Base-by-base conservation (phyloP, 2,888 invertebrate genomes). In the Eubasilissa splendida region DNA sequence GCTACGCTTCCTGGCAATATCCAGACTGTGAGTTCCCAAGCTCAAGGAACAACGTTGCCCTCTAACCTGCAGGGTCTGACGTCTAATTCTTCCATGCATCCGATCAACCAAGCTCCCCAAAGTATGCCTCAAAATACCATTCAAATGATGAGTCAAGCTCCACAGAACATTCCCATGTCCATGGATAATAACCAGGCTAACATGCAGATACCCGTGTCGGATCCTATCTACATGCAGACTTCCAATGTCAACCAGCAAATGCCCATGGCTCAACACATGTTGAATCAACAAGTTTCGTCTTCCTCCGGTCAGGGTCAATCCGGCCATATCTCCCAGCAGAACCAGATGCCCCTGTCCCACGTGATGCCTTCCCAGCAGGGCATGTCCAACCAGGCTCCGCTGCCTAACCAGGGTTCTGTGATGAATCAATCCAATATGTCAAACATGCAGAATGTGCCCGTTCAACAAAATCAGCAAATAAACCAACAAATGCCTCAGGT, bases 1-100 rank as follows among this genome's bases (percentile, higher is more conserved):
- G 88, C 89, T 84, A 89, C 90, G 81, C 85, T 91, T 83, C 89
- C 90, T 83, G 85, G 87, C 79, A 90, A 90, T 85, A 87, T 91
- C 52, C 91, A 90, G 83, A 86, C 88, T 0, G 90, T 90, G 89
- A 87, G 87, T 22, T 87, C 89, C 80, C 90, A 89, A 85, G 89
- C 90, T 50, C 92, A 92, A 84, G 92, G 92, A n/a, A 88, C 92
- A 0, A 92, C 92, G n/a, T 88, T 92, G 85, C 92, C 92, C 58
- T 89, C 91, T 14, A 92, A 91, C 88, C 88, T 92, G 85, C 92
- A 92, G 86, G 89, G 89, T 75, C 85, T 90, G 79, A 88, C 88
- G 81, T 88, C 88, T 68, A 89, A 91, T 85, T 87, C 89, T 63
- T 85, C 87, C 22, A 89, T 90, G 77, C 90, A 90, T 84, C 85